phyloP scores from a whole-genome alignment of 2,113 vertebrate species.

The Callocephalon fimbriatum region DNA sequence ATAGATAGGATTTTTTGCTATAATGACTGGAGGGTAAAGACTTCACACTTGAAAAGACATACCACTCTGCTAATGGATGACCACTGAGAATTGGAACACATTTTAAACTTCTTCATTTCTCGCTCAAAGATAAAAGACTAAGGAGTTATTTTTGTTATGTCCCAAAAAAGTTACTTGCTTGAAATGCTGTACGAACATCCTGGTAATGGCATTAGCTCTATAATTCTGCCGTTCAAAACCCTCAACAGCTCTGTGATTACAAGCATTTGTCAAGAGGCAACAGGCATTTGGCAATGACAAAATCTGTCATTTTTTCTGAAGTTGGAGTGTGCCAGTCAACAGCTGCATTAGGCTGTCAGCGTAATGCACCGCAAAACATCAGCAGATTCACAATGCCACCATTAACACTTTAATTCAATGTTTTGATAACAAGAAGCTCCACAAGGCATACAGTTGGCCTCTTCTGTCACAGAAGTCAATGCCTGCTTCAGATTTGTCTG shows the following conservation, averaged over 20 bases:
- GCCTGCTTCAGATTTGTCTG: background rate
- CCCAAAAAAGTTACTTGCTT: background rate
- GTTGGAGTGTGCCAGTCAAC: slow-evolving; percentile 87
- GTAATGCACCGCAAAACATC: slow-evolving; percentile 51
- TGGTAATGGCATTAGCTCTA: slow-evolving; percentile 11
- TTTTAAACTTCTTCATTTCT: slow-evolving; percentile 53
- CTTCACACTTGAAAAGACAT: slow-evolving; percentile 67
- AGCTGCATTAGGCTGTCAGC: slow-evolving; percentile 83
- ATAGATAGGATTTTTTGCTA: slow-evolving; percentile 70
- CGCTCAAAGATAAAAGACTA: slow-evolving; percentile 51
- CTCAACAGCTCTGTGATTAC: slow-evolving; percentile 71
- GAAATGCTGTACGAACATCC: background rate
- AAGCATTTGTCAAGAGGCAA: slow-evolving; percentile 73
- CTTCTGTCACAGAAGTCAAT: slow-evolving; percentile 47
- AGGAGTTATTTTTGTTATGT: slow-evolving; percentile 40
- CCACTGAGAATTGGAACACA: slow-evolving; percentile 34
- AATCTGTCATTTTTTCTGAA: slow-evolving; percentile 83
- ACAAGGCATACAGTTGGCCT: slow-evolving; percentile 69
- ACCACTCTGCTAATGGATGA: slow-evolving; percentile 39
- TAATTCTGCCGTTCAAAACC: slow-evolving; percentile 40
- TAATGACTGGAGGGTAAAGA: slow-evolving; percentile 60
- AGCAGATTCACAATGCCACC: slow-evolving; percentile 64
- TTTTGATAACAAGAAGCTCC: slow-evolving; percentile 68
- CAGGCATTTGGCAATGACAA: slow-evolving; percentile 84
- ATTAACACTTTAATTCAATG: slow-evolving; percentile 75